Percentiles rank a stretch among this genome's conserved stretches.
phyloP scores from a whole-genome alignment of 2,888 invertebrate species.

The Tachina lurida region DNA sequence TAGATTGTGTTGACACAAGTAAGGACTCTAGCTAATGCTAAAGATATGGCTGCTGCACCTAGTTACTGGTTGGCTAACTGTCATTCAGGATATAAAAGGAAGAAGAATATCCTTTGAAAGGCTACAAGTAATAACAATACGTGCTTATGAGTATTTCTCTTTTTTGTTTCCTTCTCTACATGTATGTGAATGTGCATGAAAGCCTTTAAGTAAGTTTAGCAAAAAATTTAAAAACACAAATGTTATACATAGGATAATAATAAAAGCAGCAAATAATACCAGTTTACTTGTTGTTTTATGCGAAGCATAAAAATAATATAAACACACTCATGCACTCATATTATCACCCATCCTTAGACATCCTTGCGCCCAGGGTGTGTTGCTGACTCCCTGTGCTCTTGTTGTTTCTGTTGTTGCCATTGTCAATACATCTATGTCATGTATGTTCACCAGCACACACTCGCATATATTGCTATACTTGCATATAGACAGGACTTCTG shows the following conservation, averaged over 20 bases:
- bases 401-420: constrained; percentile 25
- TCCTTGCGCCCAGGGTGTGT: constrained; percentile 50
- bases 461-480: constrained; percentile 6
- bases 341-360: constrained; percentile 18
- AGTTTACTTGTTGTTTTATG: constrained; percentile 57
- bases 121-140: constrained; percentile 42
- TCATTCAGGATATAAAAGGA: constrained; percentile 2
- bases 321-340: constrained; percentile 10
- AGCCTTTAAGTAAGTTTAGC: constrained; percentile 40
- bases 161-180: background rate
- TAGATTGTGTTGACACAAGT: constrained; percentile 31
- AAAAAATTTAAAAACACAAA: constrained; percentile 42
- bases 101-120: constrained; percentile 27
- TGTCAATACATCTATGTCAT: constrained; percentile 43
- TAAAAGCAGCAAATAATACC: constrained; percentile 49
- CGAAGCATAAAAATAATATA: constrained; percentile 26
- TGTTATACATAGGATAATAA: constrained; percentile 28
- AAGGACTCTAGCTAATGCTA: constrained; percentile 25
- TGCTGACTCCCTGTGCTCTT: constrained; percentile 6
- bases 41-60: constrained; percentile 29
- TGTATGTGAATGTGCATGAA: background rate
- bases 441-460: constrained; percentile 9
- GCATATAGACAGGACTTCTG: constrained; percentile 12
- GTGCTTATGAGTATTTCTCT: background rate
- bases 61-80: constrained; percentile 6